phyloP scores from a whole-genome alignment of 2,113 vertebrate species.

The Rhodinocichla rosea region DNA sequence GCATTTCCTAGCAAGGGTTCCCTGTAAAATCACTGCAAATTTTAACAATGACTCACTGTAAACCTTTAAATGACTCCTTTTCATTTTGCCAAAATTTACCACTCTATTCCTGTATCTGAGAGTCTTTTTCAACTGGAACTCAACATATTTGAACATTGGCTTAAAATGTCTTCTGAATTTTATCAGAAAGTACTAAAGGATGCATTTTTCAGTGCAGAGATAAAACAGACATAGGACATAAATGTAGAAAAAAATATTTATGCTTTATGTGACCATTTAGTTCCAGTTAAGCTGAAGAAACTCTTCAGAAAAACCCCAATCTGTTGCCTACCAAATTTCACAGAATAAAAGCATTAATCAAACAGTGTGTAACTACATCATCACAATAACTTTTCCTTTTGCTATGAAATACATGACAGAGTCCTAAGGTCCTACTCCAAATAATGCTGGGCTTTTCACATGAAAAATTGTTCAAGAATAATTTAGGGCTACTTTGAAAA shows the following conservation, averaged over 20 bases:
- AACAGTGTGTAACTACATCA: background rate
- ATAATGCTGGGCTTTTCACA: background rate
- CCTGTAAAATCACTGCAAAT: background rate
- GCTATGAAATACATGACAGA: background rate
- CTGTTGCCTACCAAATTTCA: background rate
- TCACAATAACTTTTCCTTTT: background rate
- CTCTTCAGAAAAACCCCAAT: fast-evolving
- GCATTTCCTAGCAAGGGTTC: background rate
- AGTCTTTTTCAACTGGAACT: background rate
- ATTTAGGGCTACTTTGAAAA: background rate
- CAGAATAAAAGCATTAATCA: background rate
- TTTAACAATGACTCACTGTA: background rate
- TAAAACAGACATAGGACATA: background rate
- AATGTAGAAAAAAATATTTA: background rate
- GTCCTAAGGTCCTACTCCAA: background rate
- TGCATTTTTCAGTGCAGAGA: background rate
- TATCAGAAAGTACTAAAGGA: background rate
- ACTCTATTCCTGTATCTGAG: background rate
- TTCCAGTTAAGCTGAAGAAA: background rate
- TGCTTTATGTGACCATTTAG: background rate
- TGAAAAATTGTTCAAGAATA: background rate
- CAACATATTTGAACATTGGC: background rate
- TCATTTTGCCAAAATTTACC: background rate
- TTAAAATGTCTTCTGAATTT: background rate
- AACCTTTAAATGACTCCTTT: background rate